Conservation (phyloP, 1,140 invertebrate species). For the Druon quercuslanigerum region DNA sequence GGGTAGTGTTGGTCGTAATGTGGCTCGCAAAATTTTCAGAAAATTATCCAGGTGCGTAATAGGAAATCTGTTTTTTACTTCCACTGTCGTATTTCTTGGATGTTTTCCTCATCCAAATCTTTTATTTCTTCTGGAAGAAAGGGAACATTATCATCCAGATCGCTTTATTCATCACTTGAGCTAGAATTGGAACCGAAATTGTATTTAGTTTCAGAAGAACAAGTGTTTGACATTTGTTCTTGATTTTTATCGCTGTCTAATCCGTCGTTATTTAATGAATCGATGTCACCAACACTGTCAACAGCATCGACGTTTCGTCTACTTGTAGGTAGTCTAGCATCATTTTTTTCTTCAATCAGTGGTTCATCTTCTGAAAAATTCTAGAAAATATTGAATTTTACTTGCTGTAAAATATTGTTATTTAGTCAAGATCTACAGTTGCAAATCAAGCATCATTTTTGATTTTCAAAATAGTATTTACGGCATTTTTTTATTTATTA, state of each 20-base stretch:
- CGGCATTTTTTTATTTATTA: too few species aligned
- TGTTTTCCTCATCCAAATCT: neutral
- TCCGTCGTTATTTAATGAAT: too few species aligned
- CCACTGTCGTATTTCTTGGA: neutral
- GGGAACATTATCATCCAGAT: neutral
- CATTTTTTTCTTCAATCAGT: neutral
- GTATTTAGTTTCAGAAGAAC: neutral
- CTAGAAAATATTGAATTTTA: too few species aligned
- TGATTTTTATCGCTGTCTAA: neutral
- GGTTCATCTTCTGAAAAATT: neutral
- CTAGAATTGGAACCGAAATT: neutral
- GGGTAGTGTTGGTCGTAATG: neutral
- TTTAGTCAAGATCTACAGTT: too few species aligned
- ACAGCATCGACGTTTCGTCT: neutral
- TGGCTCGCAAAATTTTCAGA: constrained; percentile 33
- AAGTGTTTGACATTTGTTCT: neutral
- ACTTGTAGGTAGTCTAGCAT: neutral
- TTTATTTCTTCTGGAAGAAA: neutral
- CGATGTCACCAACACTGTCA: neutral
- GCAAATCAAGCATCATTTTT: too few species aligned
- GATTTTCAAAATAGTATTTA: too few species aligned
- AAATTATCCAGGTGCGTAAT: neutral
- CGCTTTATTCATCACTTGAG: neutral
- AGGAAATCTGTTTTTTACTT: neutral
- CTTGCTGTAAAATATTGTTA: too few species aligned